Conservation (phyloP, 2,797 vertebrate species). For the Tauraco hartlaubi region DNA sequence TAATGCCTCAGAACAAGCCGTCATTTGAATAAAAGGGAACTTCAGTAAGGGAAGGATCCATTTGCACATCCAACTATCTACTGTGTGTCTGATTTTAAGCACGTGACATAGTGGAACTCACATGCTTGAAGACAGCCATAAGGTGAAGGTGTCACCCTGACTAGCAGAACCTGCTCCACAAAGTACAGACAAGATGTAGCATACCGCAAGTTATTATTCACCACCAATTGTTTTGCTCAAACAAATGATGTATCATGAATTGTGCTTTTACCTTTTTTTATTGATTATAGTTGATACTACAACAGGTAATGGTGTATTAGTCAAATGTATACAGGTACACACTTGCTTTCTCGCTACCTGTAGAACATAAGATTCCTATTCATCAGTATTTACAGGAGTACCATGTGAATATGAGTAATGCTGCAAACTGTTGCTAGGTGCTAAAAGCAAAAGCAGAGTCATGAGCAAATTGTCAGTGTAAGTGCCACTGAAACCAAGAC, state of each 20-base stretch:
- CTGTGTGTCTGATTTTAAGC: background rate
- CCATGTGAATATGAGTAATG: background rate
- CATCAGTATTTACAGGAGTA: background rate
- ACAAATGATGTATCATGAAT: background rate
- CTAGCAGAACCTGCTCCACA: background rate
- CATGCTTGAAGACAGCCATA: accelerated
- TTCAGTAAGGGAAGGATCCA: background rate
- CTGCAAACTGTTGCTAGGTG: background rate
- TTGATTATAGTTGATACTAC: background rate
- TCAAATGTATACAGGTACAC: background rate
- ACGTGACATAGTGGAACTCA: background rate
- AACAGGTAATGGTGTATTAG: background rate
- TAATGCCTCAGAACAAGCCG: background rate
- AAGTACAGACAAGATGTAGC: background rate
- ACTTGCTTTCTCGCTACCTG: background rate
- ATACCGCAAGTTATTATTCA: background rate
- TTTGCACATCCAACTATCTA: background rate
- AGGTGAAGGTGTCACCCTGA: background rate
- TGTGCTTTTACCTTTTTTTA: background rate
- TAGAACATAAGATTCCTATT: background rate
- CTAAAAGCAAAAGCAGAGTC: background rate
- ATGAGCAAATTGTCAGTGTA: background rate
- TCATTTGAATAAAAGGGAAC: background rate
- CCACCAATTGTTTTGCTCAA: background rate
- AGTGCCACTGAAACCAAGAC: background rate